Percentiles rank a stretch among this genome's conserved stretches.
phyloP scores from a whole-genome alignment of 2,113 vertebrate genomes.

The Manacus vitellinus region DNA sequence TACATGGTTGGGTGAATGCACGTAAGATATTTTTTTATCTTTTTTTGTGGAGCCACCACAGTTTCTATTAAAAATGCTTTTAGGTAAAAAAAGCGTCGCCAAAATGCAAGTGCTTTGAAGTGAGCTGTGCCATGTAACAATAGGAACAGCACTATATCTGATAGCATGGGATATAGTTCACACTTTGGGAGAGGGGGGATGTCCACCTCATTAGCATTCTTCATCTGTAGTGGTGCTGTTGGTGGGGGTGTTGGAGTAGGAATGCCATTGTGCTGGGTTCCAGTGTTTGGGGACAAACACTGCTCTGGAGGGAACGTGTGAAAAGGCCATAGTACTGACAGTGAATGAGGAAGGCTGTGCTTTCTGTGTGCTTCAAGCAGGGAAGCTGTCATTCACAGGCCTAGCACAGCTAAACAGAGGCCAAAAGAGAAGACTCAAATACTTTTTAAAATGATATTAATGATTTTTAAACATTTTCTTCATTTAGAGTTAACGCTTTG shows the following conservation, averaged over 20 bases:
- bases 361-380: conserved; percentile 82
- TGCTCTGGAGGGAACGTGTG: conserved; percentile 85
- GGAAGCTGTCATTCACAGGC: conserved; percentile 83
- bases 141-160: conserved; percentile 17
- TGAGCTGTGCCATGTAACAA: conserved; percentile 34
- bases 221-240: conserved; percentile 72
- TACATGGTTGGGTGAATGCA: rapidly evolving
- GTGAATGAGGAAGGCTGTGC: conserved; percentile 86
- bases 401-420: conserved; percentile 76
- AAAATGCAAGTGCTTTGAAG: conserved; percentile 29
- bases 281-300: conserved; percentile 93
- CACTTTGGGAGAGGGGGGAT: conserved; percentile 67
- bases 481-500: conserved; percentile 34
- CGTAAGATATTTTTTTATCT: background rate
- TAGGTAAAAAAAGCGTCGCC: background rate
- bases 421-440: conserved; percentile 79
- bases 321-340: conserved; percentile 81
- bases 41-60: background rate
- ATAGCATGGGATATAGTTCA: conserved; percentile 68
- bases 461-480: conserved; percentile 72
- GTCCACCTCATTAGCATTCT: conserved; percentile 82
- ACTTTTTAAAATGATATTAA: conserved; percentile 84
- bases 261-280: conserved; percentile 83
- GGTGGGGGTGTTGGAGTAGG: conserved; percentile 80
- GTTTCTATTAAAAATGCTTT: conserved; percentile 18